A percentile compares a stretch with the other conserved stretches of the same genome.
phyloP scores from a whole-genome alignment of 2,113 vertebrate genomes.

The Noturus placidus region DNA sequence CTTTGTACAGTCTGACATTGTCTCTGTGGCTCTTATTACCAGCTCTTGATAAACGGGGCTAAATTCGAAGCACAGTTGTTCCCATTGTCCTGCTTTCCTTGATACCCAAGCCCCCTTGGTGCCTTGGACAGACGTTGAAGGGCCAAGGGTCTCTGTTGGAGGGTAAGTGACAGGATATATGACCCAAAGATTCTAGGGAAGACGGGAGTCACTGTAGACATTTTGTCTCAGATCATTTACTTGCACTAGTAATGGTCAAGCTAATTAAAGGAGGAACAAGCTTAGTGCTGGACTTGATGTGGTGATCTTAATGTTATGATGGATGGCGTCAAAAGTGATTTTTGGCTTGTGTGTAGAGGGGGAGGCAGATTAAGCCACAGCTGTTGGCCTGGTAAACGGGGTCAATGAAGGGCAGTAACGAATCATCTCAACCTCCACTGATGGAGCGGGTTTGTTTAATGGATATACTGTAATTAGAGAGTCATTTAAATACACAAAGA shows the following conservation, averaged over 20 bases:
- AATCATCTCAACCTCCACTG: slow-evolving; percentile 66
- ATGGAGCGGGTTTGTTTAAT: slow-evolving; percentile 73
- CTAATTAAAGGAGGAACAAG: slow-evolving; percentile 68
- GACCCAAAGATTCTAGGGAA: slow-evolving; percentile 52
- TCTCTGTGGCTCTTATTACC: slow-evolving; percentile 72
- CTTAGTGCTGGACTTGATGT: slow-evolving; percentile 62
- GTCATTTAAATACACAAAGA: slow-evolving; percentile 71
- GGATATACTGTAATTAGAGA: slow-evolving; percentile 70
- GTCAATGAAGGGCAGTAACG: slow-evolving; percentile 64
- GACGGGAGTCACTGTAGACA: slow-evolving; percentile 62
- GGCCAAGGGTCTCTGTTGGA: slow-evolving; percentile 66
- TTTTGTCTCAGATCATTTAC: slow-evolving; percentile 62
- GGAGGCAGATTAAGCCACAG: slow-evolving; percentile 70
- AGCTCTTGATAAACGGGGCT: slow-evolving; percentile 76
- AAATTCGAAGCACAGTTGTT: slow-evolving; percentile 82
- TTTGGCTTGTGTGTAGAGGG: slow-evolving; percentile 61
- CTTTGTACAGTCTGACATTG: slow-evolving; percentile 74
- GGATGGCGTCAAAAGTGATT: slow-evolving; percentile 80
- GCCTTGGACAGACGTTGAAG: slow-evolving; percentile 58
- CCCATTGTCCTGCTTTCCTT: slow-evolving; percentile 75
- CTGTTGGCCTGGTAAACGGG: slow-evolving; percentile 69
- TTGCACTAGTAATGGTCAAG: slow-evolving; percentile 61
- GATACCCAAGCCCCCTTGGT: slow-evolving; percentile 68
- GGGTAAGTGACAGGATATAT: slow-evolving; percentile 71
- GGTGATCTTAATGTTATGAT: slow-evolving; percentile 78